Evolutionary conservation across 2,888 invertebrate species (phyloP), one percentile per base, ranked within the genome.

Genomic region (Gryllus longicercus): DNA sequence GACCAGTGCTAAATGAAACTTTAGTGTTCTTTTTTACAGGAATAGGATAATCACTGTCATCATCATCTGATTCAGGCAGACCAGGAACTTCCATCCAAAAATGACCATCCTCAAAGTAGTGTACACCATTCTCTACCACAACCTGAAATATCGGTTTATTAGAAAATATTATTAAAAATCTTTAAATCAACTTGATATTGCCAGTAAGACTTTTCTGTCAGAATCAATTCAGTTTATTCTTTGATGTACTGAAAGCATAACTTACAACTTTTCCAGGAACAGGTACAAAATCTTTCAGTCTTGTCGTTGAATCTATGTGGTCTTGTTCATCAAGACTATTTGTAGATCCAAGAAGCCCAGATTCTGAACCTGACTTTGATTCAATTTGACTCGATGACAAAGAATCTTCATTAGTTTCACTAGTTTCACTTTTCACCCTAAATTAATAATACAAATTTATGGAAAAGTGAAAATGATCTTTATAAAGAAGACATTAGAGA

Each of bases 81-180:
- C 88, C 88, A 25, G 87, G 87, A 63, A 87, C 94, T 91, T 96
- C 96, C 88, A 96, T 95, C 92, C 96, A 96, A 87, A 96, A 96
- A 87, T 96, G 96, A 80, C 96, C 96, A 88, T 96, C 96, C 86
- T 96, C 95, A 84, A 95, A 95, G 87, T 95, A 96, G 86, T 96
- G 96, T 79, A 96, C 94, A 51, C 96, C 96, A 85, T 95, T 93
- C 86, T 96, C 95, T 83, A 94, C 86, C 75, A 88, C 84, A 84
- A 88, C 84, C 83, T 85, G 75, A 18, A 79, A 79, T 14, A 51
- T 38, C 38, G 8, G 4, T 8, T 8, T 38, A 38, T 38, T 38
- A 38, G 8, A 38, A 38, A 1, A 38, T 38, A 38, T 38, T 38
- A 38, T 38, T 38, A 38, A 38, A 38, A 38, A 5, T 38, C 38